phyloP scores from a whole-genome alignment of 2,113 vertebrate species.

The Gila orcuttii region DNA sequence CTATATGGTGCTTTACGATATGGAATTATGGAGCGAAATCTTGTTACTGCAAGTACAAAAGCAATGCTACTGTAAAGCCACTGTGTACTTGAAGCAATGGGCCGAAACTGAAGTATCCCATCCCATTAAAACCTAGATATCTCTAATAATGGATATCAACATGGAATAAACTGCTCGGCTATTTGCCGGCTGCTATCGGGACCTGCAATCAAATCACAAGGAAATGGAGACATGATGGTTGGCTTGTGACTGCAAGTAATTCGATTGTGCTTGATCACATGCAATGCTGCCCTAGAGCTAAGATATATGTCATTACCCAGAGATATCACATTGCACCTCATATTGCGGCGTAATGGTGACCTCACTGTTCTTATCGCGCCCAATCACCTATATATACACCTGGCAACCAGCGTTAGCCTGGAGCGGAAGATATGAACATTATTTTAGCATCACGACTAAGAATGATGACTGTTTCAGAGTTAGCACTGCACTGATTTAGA shows the following conservation, averaged over 20 bases:
- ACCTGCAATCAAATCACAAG: conserved; percentile 50
- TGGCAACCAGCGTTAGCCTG: conserved; percentile 4
- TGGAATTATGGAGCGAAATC: conserved; percentile 24
- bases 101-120: conserved; percentile 14
- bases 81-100: conserved; percentile 4
- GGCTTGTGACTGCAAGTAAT: conserved; percentile 52
- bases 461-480: conserved; percentile 18
- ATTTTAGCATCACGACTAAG: conserved; percentile 14
- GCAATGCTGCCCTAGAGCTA: conserved; percentile 30
- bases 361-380: conserved; percentile 7
- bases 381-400: conserved; percentile 2
- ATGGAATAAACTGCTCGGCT: conserved; percentile 17
- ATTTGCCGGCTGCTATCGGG: conserved; percentile 34
- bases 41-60: conserved; percentile 24
- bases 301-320: conserved; percentile 43
- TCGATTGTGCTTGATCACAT: conserved; percentile 49
- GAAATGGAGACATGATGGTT: conserved; percentile 53
- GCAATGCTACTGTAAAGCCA: conserved; percentile 15
- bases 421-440: background rate
- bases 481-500: background rate
- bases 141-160: conserved; percentile 38
- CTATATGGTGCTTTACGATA: conserved; percentile 21
- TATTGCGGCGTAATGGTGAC: conserved; percentile 6
- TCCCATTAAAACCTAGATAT: conserved; percentile 17
- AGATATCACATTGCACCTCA: conserved; percentile 37